Percentiles rank a stretch among this genome's conserved stretches.
These are phyloP conservation scores for Sitobion miscanthi DNA, from an alignment of 1,140 invertebrate genomes.

Conservation along the genomic window DNA sequence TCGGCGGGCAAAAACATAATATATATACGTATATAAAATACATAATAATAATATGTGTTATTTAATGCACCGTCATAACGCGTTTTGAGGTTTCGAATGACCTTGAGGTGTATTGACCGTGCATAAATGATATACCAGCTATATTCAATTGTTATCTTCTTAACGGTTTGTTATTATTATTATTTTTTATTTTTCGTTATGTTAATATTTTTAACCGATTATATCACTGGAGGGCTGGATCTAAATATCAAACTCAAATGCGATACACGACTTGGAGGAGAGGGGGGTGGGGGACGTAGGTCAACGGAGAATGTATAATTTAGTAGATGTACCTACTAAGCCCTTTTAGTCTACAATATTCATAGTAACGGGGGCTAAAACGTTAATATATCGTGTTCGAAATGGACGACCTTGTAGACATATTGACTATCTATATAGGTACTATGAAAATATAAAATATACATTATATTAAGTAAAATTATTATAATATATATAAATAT, in stretches of 20 bases:
- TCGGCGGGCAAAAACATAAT: neutral
- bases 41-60: neutral
- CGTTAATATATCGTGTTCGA: neutral
- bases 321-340: neutral
- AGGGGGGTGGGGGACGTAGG: no score
- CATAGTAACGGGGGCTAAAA: neutral
- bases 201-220: neutral
- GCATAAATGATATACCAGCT: neutral
- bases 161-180: constrained; percentile 17
- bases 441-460: neutral
- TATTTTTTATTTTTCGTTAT: neutral
- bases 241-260: neutral
- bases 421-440: neutral
- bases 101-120: constrained; percentile 28
- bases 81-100: neutral
- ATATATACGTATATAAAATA: neutral
- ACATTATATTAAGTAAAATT: neutral
- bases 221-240: neutral
- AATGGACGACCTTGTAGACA: neutral
- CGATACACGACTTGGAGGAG: neutral
- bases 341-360: neutral
- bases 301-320: neutral
- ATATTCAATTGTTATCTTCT: neutral
- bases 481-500: neutral
- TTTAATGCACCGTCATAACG: neutral